Base-by-base conservation (phyloP, 2,113 vertebrate species). In the Pseudorhombus dupliciocellatus region DNA sequence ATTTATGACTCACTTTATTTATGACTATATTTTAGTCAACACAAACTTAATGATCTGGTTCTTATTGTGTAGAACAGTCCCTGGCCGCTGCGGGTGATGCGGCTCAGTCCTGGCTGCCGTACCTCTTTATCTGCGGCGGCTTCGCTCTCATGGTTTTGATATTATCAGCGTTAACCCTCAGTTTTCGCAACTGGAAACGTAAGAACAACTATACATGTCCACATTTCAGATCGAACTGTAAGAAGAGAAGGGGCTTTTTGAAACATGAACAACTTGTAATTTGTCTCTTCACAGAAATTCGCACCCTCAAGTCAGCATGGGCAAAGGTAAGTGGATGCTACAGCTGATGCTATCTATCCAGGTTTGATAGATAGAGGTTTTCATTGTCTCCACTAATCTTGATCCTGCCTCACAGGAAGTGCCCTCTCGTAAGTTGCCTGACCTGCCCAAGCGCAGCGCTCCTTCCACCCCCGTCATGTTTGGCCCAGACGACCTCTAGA, bases 341-440 rank as follows among this genome's bases (percentile, higher is more conserved):
- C n/a, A n/a, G n/a, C n/a, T n/a, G 34, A 37, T 37, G 34, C n/a
- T n/a, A n/a, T n/a, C n/a, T n/a, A n/a, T n/a, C n/a, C n/a, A n/a
- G n/a, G n/a, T n/a, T n/a, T n/a, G 40, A 42, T 42, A 4, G 40
- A 42, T 42, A 42, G 2, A 14, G 16, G 5, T 48, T 28, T 63
- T 44, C 8, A 12, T 9, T 15, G 0, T 2, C 15, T 64, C 12
- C 9, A 50, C 48, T 15, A 21, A 69, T 61, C 20, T 31, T 20
- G 34, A 68, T 59, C 10, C 31, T 51, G 59, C 63, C 6, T 44
- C 12, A 55, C 4, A 88, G 79, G 74, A 77, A 59, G 65, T 15
- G 0, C 58, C 71, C 2, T 40, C 56, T 28, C 56, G 42, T 1
- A 56, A 12, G 37, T 56, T 74, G 31, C 81, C 85, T 2, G 42